phyloP scores from a whole-genome alignment of 2,113 vertebrate species.

The Leuciscus idus region DNA sequence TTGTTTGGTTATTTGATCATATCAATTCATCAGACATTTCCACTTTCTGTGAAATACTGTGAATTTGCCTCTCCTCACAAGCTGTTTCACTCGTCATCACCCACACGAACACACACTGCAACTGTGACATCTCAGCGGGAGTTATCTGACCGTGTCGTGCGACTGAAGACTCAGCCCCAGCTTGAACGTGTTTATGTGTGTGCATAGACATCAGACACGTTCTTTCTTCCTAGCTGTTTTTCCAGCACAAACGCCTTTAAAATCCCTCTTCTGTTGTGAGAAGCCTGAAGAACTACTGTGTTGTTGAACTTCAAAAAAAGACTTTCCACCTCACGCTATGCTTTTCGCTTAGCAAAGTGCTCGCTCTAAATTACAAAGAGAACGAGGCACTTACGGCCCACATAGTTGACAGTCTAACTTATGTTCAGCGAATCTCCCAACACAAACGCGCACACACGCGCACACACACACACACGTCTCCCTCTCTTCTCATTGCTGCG shows the following conservation, averaged over 20 bases:
- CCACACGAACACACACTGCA: not conserved
- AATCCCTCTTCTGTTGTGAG: not conserved
- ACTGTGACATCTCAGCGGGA: constrained; percentile 14
- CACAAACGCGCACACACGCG: constrained; percentile 10
- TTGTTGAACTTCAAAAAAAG: constrained; percentile 34
- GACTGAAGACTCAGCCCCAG: constrained; percentile 6
- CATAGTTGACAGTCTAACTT: constrained; percentile 43
- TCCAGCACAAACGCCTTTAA: not conserved
- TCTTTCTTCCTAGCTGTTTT: constrained; percentile 9
- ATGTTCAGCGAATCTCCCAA: constrained; percentile 11
- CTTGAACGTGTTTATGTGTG: not conserved
- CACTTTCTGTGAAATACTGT: not conserved
- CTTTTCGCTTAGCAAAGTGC: constrained; percentile 29
- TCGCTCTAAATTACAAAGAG: constrained; percentile 30
- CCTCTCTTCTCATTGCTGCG: constrained; percentile 3
- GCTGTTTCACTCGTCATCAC: not conserved
- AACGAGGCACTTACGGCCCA: constrained; percentile 22
- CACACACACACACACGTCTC: constrained; percentile 5
- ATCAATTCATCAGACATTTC: constrained; percentile 7
- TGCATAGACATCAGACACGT: not conserved
- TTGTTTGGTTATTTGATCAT: not conserved
- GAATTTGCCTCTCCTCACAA: constrained; percentile 8
- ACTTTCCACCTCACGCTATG: constrained; percentile 15
- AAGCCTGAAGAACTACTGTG: constrained; percentile 9
- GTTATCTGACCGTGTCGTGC: constrained; percentile 28